phyloP scores from a whole-genome alignment of 2,113 vertebrate genomes.

The Hippocampus mohnikei region DNA sequence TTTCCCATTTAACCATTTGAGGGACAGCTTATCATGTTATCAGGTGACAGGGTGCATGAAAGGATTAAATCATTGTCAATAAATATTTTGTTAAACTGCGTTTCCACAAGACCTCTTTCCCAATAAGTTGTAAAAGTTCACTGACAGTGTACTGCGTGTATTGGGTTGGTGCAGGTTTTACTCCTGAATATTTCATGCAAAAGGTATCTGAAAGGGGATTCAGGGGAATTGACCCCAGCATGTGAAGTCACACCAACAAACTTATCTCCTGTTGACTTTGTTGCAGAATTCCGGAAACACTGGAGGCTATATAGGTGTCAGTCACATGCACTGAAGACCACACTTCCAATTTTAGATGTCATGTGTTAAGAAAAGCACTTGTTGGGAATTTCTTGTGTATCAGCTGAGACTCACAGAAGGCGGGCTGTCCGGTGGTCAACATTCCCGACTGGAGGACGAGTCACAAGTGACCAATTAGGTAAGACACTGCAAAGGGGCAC shows the following conservation, averaged over 20 bases:
- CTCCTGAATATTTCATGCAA: neutral
- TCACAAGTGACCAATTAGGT: conserved; percentile 90
- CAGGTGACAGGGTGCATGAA: too few relatives aligned
- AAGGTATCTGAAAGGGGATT: neutral
- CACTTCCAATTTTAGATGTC: conserved; percentile 17
- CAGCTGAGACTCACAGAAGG: conserved; percentile 70
- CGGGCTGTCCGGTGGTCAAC: conserved; percentile 72
- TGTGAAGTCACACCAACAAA: neutral
- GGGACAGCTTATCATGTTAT: too few relatives aligned
- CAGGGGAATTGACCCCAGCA: neutral
- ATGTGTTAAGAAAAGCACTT: neutral
- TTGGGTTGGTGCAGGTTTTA: neutral
- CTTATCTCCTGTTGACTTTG: conserved; percentile 22
- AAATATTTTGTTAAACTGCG: neutral
- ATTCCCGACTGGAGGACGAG: conserved; percentile 75
- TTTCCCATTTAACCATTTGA: neutral
- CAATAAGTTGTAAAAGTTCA: neutral
- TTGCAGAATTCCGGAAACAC: conserved; percentile 35
- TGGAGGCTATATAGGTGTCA: conserved; percentile 29
- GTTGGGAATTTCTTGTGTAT: conserved; percentile 45
- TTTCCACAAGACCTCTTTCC: neutral
- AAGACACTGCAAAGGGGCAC: conserved; percentile 77
- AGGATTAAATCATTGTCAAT: neutral
- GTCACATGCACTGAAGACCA: conserved; percentile 9
- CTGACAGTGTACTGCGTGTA: neutral